A percentile compares a stretch with the other conserved stretches of the same genome.
Evolutionary conservation across 53 echinoderm and acorn worm species (phyloP).

Genomic region (Echinometra lucunter): DNA sequence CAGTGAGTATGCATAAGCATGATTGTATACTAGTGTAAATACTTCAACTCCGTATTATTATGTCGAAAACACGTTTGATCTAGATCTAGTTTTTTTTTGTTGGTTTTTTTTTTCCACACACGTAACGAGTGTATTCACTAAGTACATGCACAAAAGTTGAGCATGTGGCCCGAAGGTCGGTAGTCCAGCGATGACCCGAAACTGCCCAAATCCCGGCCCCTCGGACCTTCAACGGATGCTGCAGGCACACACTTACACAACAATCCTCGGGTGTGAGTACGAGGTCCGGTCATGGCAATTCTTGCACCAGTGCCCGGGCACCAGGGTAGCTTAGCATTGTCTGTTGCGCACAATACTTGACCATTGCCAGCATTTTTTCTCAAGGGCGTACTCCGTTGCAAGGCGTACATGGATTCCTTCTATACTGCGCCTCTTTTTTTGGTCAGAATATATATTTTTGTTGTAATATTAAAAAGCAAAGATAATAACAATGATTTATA

Average conservation of each 20-base stretch:
- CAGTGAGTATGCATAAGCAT: no score
- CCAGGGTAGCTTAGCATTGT: not conserved
- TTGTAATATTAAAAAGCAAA: not conserved
- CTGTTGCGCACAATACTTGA: not conserved
- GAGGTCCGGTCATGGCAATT: slow-evolving; percentile 1
- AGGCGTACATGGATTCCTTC: not conserved
- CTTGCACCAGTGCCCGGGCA: not conserved
- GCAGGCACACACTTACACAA: not conserved
- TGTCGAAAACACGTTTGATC: not conserved
- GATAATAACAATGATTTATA: no score
- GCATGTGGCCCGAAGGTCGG: not conserved
- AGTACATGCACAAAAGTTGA: not conserved
- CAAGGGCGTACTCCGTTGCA: not conserved
- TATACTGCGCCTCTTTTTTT: not conserved
- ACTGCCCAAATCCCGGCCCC: not conserved
- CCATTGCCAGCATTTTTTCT: not conserved
- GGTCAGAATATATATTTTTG: not conserved
- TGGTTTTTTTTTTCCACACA: no score
- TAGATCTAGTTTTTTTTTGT: not conserved
- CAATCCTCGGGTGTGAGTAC: not conserved
- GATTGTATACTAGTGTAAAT: not conserved
- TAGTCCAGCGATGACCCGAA: not conserved
- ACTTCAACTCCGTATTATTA: not conserved
- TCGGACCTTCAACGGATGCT: not conserved
- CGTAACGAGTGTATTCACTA: not conserved